These are phyloP conservation scores for Meloidogyne hapla DNA, from an alignment of 1,140 invertebrate species.

Conservation along the genomic window DNA sequence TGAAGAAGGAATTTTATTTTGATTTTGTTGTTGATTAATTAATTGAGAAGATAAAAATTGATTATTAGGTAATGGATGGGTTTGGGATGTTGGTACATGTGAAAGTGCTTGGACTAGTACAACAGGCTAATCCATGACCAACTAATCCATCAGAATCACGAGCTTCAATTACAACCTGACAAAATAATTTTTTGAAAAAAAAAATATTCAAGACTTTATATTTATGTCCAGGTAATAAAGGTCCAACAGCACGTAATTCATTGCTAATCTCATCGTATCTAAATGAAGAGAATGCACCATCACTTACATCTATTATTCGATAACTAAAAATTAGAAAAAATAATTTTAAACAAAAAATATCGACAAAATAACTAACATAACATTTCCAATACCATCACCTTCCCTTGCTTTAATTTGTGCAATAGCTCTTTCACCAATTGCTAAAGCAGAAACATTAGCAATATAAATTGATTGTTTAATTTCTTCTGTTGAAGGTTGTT, in stretches of 20 bases:
- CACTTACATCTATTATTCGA: slow-evolving; percentile 49
- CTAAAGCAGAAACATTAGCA: slow-evolving; percentile 60
- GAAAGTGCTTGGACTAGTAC: slow-evolving; percentile 53
- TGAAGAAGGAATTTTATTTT: background rate
- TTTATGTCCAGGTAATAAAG: slow-evolving; percentile 50
- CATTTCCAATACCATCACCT: slow-evolving; percentile 29
- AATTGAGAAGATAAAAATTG: background rate
- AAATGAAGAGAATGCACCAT: slow-evolving; percentile 41
- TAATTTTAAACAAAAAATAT: background rate
- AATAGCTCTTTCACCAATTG: slow-evolving; percentile 35
- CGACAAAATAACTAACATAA: slow-evolving; percentile 24
- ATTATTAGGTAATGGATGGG: background rate
- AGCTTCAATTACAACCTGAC: slow-evolving; percentile 54
- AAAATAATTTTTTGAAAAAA: slow-evolving; percentile 10
- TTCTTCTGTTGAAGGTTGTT: background rate
- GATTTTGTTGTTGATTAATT: background rate
- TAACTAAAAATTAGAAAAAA: slow-evolving; percentile 34
- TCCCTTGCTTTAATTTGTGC: slow-evolving; percentile 44
- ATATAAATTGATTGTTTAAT: slow-evolving; percentile 56
- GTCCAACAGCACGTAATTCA: slow-evolving; percentile 49
- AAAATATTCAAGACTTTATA: slow-evolving; percentile 46
- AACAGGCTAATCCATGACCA: slow-evolving; percentile 45
- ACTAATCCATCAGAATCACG: slow-evolving; percentile 54
- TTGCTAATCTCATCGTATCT: slow-evolving; percentile 54
- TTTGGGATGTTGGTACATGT: background rate